These are phyloP conservation scores for Medauroidea extradentata DNA, from an alignment of 1,140 invertebrate genomes.

Conservation along the genomic window DNA sequence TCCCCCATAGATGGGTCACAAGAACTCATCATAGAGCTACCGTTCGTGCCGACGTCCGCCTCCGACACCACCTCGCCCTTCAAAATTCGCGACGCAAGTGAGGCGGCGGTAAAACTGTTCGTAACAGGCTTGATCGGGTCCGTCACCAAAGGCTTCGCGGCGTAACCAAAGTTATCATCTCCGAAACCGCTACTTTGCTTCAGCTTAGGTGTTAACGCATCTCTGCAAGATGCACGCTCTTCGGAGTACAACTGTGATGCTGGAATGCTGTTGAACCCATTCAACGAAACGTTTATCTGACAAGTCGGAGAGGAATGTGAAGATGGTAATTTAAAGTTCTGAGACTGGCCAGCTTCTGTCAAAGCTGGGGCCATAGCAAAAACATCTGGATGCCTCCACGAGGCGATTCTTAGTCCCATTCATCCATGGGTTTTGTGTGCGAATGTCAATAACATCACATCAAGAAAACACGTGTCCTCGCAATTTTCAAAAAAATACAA, in stretches of 20 bases:
- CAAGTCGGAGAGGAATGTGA: slow-evolving; percentile 19
- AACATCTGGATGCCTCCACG: slow-evolving; percentile 51
- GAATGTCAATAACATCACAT: background rate
- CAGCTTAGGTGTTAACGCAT: background rate
- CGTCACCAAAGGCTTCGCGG: background rate
- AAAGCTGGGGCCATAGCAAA: slow-evolving; percentile 70
- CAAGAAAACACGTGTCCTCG: too few relatives aligned
- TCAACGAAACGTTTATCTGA: slow-evolving; percentile 13
- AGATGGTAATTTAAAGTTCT: slow-evolving; percentile 49
- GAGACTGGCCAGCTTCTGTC: slow-evolving; percentile 59
- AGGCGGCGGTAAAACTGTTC: slow-evolving; percentile 15
- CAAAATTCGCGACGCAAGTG: slow-evolving; percentile 12
- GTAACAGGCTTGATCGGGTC: background rate
- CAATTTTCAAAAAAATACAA: too few relatives aligned
- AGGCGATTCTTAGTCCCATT: slow-evolving; percentile 34
- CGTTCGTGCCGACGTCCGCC: slow-evolving; percentile 3
- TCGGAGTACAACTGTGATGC: slow-evolving; percentile 9
- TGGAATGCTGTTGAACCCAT: slow-evolving; percentile 13
- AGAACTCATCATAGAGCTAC: slow-evolving; percentile 47
- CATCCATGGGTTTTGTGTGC: slow-evolving; percentile 26
- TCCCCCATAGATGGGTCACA: slow-evolving; percentile 56
- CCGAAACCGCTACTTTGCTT: background rate
- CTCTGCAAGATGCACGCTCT: slow-evolving; percentile 7
- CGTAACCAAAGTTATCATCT: background rate
- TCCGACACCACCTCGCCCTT: background rate